These are phyloP conservation scores for Shinisaurus crocodilurus DNA, from an alignment of 2,113 vertebrate genomes.

Conservation along the genomic window DNA sequence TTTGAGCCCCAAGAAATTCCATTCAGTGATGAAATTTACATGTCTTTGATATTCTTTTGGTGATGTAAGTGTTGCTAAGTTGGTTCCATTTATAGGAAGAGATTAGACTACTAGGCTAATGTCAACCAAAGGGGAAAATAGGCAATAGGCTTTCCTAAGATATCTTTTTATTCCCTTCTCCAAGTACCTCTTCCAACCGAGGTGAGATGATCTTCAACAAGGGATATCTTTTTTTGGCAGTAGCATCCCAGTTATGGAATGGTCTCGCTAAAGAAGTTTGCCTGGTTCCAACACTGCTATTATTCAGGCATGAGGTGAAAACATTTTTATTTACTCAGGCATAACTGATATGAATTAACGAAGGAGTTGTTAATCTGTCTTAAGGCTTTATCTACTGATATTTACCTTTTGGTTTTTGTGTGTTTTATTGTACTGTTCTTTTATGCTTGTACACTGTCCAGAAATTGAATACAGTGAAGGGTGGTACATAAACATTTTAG, in stretches of 20 bases:
- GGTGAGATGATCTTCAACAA: not conserved
- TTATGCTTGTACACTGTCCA: not conserved
- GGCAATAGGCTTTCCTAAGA: too few species aligned
- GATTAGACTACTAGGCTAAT: not conserved
- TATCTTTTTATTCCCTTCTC: not conserved
- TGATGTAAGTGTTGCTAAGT: not conserved
- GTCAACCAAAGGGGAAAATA: not conserved
- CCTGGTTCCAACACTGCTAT: not conserved
- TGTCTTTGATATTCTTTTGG: rapidly evolving
- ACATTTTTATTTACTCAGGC: not conserved
- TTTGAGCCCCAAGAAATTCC: not conserved
- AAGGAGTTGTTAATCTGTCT: not conserved
- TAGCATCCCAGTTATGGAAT: not conserved
- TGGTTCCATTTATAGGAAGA: not conserved
- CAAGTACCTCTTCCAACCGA: not conserved
- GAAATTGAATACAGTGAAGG: not conserved
- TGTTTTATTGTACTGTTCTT: not conserved
- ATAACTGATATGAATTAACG: not conserved
- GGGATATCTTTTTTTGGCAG: not conserved
- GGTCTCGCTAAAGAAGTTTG: not conserved
- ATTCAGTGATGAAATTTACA: not conserved
- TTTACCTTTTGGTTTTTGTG: not conserved
- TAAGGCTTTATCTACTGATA: not conserved
- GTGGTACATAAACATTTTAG: too few species aligned
- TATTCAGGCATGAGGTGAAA: not conserved